Base-by-base conservation (phyloP, 2,797 vertebrate genomes). In the Notoglanidium macrostoma region DNA sequence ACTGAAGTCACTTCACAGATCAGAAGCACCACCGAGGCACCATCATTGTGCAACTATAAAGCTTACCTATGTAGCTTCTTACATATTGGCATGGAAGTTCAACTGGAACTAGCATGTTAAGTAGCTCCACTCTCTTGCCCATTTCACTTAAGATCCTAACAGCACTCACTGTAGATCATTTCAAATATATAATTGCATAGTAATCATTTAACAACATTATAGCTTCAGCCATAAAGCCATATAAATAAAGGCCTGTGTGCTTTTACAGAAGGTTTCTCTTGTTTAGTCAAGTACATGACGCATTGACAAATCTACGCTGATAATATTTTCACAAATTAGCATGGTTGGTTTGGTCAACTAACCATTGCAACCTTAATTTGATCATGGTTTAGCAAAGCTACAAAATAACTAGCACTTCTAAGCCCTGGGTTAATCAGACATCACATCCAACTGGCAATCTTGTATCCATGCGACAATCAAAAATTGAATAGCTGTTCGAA, bases 381-480 rank as follows among this genome's bases (percentile, higher is more conserved):
- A 63, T 63, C 40, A 3, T 17, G 12, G 23, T 17, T 63, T 29
- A 46, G 40, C 14, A 11, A 49, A 29, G 21, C 11, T 46, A 63
- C 12, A n/a, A 61, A 70, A 68, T 2, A 23, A 6, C 29, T 8
- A 51, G 2, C 14, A 54, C 29, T 76, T 54, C 40, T 78, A 59
- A 23, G 26, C n/a, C 49, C 4, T 29, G 73, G 0, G 6, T 59
- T 40, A 77, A 77, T 35, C 55, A 80, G 59, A 14, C 15, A 82
- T 46, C 59, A 51, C 44, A 65, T 83, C n/a, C 26, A 83, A 68
- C 17, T 44, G 51, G 63, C 80, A 46, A 83, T 51, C n/a, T 51
- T 17, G 2, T 12, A 32, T 49, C 59, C 23, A 65, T 5, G 15
- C 14, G 1, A 65, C 59, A 82, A 65, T 65, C 40, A 82, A 44